Base-by-base conservation (phyloP, 2,797 vertebrate genomes). In the Tokudaia tokunoshimensis region DNA sequence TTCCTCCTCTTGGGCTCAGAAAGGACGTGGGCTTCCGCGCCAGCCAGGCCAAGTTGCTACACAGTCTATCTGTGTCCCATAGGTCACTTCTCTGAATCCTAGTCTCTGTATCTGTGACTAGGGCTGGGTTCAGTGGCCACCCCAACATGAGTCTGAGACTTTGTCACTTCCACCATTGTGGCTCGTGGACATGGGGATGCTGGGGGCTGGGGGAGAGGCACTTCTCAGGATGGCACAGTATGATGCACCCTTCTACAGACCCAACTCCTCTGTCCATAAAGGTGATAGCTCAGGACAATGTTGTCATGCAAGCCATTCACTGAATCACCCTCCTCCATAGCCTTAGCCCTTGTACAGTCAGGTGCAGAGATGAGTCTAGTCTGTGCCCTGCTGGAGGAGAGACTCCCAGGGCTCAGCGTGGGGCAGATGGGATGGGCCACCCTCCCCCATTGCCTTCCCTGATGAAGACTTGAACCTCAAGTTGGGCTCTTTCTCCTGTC, bases 261-360 rank as follows among this genome's bases (percentile, higher is more conserved):
- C 81, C 50, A 4, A 96, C 70, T 86, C 86, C 65, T 91, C 83
- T 13, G 0, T 74, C 87, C 72, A 52, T 52, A 50, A 59, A 96
- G 90, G 83, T 94, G 94, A 89, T 94, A 91, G 94, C 89, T 96
- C 96, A 83, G 94, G 93, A 96, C 86, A 2, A 52, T 82, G 86
- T 75, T 97, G 97, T 97, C 97, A 10, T 86, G 44, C 95, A 92
- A 95, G 55, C 79, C 74, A 76, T 86, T 63, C 86, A 88, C 96
- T 93, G 92, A 88, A 59, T 85, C 92, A 5, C 0, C 86, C 67
- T 31, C 80, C 61, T n/a, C 29, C 83, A 34, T 24, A 13, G 65
- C 24, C 0, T 52, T 63, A 52, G 81, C 17, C 34, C 26, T 26
- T 12, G 34, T 37, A 10, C 22, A 17, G 44, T 44, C 2, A 20